Evolutionary conservation across 2,113 vertebrate species (phyloP), one percentile per base, ranked within the genome.

Genomic region (Azemiops feae): DNA sequence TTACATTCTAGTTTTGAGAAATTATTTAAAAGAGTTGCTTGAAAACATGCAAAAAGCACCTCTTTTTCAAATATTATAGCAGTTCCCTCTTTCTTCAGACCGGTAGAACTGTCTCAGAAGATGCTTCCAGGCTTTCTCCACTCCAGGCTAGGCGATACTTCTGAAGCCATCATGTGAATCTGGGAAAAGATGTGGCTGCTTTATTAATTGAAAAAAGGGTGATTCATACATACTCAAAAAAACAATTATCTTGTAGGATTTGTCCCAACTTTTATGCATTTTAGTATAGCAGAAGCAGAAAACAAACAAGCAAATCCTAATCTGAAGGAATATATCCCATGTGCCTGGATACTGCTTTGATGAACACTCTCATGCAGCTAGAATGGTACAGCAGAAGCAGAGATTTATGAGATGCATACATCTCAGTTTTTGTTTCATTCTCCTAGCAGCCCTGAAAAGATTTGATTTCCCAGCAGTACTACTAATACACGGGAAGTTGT

Each of bases 401-500:
- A 93, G 69, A 45, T 58, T 90, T 90, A 55, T 60, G 47, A 90
- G 92, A 90, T 89, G n/a, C n/a, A 58, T 64, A 58, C 69, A 57
- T 50, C 92, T 89, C 64, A 89, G 69, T 74, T 89, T 92, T 92
- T 89, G 88, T 92, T 89, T 74, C 87, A 89, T 81, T 93, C 92
- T 58, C 81, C 25, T 86, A 90, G 30, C 88, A 90, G 60, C 74
- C 92, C 55, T 93, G 90, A 87, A 86, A 93, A 93, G 86, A 55
- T 55, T 89, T 94, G 94, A 91, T 96, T 93, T 95, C 88, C 81
- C 60, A 96, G 92, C 55, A 87, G 90, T 92, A 92, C 47, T 86
- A 89, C 57, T 94, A 94, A 92, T 89, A 90, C 88, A 47, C 47
- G 25, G 57, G 9, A 89, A 93, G 4, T 0, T 93, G 57, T 87